These are phyloP conservation scores for Heliangelus exortis DNA, from an alignment of 2,797 vertebrate species.

Conservation along the genomic window DNA sequence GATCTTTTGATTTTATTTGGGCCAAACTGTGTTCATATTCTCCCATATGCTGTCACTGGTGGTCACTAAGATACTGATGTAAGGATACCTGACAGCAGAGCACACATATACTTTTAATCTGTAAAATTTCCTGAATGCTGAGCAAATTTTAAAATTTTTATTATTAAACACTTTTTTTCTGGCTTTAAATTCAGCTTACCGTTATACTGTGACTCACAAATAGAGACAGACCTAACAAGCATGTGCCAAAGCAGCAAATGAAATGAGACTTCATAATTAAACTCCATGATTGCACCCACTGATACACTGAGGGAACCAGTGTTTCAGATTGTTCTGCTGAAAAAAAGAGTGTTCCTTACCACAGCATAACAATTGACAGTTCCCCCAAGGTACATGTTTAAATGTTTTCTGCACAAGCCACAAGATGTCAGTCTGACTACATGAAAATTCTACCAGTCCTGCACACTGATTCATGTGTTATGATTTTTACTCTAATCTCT, in stretches of 20 bases:
- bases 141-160: neutral
- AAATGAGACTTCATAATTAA: neutral
- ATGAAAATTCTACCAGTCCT: neutral
- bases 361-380: neutral
- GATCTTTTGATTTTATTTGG: neutral
- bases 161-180: neutral
- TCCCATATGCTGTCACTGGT: neutral
- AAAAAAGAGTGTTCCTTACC: neutral
- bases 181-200: neutral
- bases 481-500: neutral
- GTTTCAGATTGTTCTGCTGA: neutral
- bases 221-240: neutral
- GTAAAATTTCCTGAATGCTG: neutral
- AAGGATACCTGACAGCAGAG: neutral
- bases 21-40: neutral
- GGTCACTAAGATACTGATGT: neutral
- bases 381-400: neutral
- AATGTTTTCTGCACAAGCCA: constrained; percentile 22
- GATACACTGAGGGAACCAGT: neutral
- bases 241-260: neutral
- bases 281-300: neutral
- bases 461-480: neutral
- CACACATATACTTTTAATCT: neutral
- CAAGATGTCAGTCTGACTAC: constrained; percentile 66
- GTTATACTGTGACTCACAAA: neutral